Base-by-base conservation (phyloP, 2,888 invertebrate genomes). In the Ligdia adustata region DNA sequence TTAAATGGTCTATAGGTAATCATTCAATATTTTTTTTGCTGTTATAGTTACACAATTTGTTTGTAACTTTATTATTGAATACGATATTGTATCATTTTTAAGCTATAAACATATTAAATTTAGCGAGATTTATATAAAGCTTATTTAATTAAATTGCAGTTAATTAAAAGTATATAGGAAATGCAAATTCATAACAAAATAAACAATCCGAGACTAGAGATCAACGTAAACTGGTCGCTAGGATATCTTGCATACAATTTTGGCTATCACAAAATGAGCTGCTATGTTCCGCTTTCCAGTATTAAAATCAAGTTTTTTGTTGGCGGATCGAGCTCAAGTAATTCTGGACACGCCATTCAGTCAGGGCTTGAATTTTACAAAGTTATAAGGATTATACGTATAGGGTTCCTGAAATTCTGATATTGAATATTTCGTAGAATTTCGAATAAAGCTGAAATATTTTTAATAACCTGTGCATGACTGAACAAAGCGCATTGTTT, bases 291-390 rank as follows among this genome's bases (percentile, higher is more conserved):
- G 46, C 50, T 53, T 27, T 39, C 16, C 35, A 43, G 45, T 55
- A 61, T 58, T 47, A 37, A 63, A 66, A 66, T 57, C 67, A 68
- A 62, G 71, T 70, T 66, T 61, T 56, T 38, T 57, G 51, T 54
- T 47, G 31, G 34, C 55, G 33, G 51, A 27, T 49, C 41, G 34
- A 47, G 51, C 33, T 68, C 75, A 61, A 57, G 42, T 28, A 33
- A 34, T 70, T 70, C 52, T 68, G 73, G 71, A 16, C 47, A 40
- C 61, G 74, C 76, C 79, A 72, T 61, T 70, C 72, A 75, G 67
- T 75, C 76, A 77, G 75, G 78, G 75, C 72, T 79, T 76, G 79
- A 75, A 69, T 78, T 79, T 76, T 80, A 75, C 72, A 75, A 75
- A 79, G 68, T 76, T 75, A 71, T 79, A 79, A 77, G 80, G 75